phyloP scores from a whole-genome alignment of 2,797 vertebrate genomes.

The Amazona finschi region DNA sequence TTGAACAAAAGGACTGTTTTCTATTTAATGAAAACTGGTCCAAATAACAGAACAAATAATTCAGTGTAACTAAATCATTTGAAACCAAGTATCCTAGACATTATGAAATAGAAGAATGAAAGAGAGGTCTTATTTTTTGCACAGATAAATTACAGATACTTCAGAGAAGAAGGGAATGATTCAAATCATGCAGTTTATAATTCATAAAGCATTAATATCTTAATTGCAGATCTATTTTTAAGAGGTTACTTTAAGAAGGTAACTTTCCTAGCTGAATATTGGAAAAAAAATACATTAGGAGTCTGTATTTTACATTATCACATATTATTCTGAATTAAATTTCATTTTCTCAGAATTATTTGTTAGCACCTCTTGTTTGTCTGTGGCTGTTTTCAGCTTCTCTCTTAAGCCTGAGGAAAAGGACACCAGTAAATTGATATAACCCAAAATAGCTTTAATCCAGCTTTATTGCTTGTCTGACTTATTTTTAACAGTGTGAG shows the following conservation, averaged over 20 bases:
- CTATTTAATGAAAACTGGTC: neutral
- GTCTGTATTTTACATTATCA: neutral
- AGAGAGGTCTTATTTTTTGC: neutral
- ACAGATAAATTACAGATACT: neutral
- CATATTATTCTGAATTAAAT: neutral
- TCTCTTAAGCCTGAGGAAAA: neutral
- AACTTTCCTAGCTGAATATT: neutral
- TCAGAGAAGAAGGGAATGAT: neutral
- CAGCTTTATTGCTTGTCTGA: neutral
- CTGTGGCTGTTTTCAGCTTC: neutral
- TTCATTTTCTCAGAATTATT: neutral
- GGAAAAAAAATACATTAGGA: neutral
- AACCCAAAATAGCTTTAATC: neutral
- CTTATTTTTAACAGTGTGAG: neutral
- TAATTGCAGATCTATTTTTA: neutral
- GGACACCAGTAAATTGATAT: neutral
- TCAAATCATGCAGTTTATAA: neutral
- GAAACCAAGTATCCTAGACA: neutral
- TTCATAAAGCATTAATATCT: neutral
- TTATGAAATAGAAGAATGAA: neutral
- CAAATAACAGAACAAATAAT: neutral
- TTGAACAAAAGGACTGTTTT: neutral
- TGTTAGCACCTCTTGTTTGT: neutral
- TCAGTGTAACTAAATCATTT: neutral
- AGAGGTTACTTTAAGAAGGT: neutral